Evolutionary conservation across 2,113 vertebrate genomes (phyloP).

Genomic region (Catharus bicknelli): DNA sequence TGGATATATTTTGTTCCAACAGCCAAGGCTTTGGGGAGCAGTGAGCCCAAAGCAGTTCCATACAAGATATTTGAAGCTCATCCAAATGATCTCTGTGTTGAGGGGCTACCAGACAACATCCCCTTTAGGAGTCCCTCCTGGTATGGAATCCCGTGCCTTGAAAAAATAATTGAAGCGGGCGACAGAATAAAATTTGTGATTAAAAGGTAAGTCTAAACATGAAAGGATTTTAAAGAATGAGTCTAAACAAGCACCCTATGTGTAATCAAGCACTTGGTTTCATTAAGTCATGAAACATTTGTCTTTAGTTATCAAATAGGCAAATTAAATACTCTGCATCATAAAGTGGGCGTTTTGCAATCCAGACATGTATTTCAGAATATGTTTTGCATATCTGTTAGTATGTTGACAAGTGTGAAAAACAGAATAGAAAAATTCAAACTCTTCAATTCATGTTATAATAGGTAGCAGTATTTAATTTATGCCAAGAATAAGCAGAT

Average conservation of each 20-base stretch:
- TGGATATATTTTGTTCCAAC: neutral
- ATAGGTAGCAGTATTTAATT: neutral
- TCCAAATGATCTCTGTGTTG: slow-evolving; percentile 76
- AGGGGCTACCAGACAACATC: slow-evolving; percentile 79
- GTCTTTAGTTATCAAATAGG: neutral
- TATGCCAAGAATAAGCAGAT: neutral
- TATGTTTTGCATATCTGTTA: neutral
- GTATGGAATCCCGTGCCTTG: slow-evolving; percentile 81
- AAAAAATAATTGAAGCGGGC: slow-evolving; percentile 76
- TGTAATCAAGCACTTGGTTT: neutral
- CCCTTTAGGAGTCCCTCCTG: slow-evolving; percentile 81
- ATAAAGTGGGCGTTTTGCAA: neutral
- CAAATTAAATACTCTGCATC: neutral
- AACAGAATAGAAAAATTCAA: neutral
- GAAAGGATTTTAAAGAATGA: neutral
- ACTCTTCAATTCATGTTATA: neutral
- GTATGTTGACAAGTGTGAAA: neutral
- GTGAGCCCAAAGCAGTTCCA: slow-evolving; percentile 76
- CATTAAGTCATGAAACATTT: neutral
- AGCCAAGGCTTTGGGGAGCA: slow-evolving; percentile 79
- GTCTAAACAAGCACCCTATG: neutral
- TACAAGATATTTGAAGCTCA: slow-evolving; percentile 82
- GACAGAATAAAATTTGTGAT: slow-evolving; percentile 80
- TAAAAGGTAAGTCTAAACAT: slow-evolving; percentile 71
- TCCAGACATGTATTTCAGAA: neutral